Evolutionary conservation across 2,113 vertebrate species (phyloP).

Genomic region (Burhinus bistriatus): DNA sequence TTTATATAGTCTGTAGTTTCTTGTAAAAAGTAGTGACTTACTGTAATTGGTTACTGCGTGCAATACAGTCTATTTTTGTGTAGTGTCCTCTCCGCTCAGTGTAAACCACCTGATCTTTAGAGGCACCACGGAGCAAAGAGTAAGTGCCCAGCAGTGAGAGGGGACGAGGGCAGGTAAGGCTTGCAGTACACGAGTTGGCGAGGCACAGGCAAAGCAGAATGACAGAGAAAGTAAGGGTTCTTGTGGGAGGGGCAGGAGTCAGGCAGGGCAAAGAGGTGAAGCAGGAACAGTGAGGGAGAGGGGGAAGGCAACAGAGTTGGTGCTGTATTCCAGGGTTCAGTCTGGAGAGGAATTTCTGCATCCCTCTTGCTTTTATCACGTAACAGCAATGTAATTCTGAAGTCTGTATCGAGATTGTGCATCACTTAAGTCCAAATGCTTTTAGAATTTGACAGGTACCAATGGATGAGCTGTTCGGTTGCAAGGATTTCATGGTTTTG

Average conservation of each 20-base stretch:
- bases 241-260: neutral
- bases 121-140: neutral
- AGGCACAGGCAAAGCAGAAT: neutral
- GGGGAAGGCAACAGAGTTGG: neutral
- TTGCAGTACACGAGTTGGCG: fast-evolving
- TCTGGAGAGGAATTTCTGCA: neutral
- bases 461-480: neutral
- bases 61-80: neutral
- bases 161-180: neutral
- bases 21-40: neutral
- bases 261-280: neutral
- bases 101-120: neutral
- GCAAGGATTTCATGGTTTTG: neutral
- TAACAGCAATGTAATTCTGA: neutral
- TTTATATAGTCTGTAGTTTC: neutral
- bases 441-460: neutral
- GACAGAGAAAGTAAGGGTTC: neutral
- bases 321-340: neutral
- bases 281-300: neutral
- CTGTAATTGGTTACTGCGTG: neutral
- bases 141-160: neutral
- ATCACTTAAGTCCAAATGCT: neutral
- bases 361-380: neutral
- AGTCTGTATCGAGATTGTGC: neutral
- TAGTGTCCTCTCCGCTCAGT: neutral